phyloP scores from a whole-genome alignment of 2,113 vertebrate genomes.

The Semnornis frantzii region DNA sequence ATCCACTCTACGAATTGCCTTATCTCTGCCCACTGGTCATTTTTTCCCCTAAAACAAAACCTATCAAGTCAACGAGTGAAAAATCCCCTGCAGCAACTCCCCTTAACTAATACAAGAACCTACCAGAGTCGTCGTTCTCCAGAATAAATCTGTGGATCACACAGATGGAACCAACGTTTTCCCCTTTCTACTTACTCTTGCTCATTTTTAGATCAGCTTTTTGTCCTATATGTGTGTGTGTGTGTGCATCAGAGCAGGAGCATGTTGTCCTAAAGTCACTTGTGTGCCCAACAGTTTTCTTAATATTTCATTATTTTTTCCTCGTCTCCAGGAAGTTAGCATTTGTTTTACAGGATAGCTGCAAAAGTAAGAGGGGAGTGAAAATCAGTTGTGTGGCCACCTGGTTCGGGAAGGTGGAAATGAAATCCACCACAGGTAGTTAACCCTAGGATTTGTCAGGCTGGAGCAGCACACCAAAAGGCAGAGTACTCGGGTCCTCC shows the following conservation, averaged over 20 bases:
- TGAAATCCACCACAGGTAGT: not conserved
- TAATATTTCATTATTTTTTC: not conserved
- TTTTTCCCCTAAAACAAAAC: not conserved
- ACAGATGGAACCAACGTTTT: not conserved
- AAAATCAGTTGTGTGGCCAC: not conserved
- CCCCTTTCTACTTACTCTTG: not conserved
- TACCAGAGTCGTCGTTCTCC: accelerated
- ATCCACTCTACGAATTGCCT: not conserved
- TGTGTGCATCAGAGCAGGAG: not conserved
- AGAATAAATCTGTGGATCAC: not conserved
- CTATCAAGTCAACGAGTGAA: not conserved
- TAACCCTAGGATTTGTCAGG: not conserved
- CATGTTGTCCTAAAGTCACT: not conserved
- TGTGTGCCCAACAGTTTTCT: not conserved
- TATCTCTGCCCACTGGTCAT: not conserved
- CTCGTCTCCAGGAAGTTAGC: not conserved
- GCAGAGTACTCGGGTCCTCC: accelerated
- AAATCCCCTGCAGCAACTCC: not conserved
- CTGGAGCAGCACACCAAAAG: accelerated
- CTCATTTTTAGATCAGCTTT: not conserved
- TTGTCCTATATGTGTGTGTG: not conserved
- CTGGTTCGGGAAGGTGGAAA: not conserved
- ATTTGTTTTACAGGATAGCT: not conserved
- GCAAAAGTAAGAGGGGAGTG: not conserved
- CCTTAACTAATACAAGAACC: not conserved